Base-by-base conservation (phyloP, 2,888 invertebrate genomes). In the Carterocephalus palaemon region DNA sequence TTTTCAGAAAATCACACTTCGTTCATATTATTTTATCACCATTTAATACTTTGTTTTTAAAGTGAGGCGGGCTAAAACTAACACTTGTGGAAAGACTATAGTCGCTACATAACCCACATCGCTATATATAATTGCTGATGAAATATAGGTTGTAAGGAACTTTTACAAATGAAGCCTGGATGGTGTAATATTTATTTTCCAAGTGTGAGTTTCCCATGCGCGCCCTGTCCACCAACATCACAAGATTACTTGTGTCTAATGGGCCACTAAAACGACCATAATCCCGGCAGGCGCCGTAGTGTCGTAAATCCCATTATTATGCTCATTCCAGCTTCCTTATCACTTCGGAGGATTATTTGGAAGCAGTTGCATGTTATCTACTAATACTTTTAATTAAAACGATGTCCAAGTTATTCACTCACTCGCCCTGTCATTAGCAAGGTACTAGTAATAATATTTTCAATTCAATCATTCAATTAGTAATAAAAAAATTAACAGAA, bases 251-350 rank as follows among this genome's bases (percentile, higher is more conserved):
- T 49, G 43, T 51, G 56, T 54, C 55, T 56, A 59, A 59, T 56
- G 54, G 60, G 51, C 53, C 51, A 54, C 50, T 57, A 52, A 57
- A n/a, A 52, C 58, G 57, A 55, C 49, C 45, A 37, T 70, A 75
- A 75, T 70, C 73, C 60, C 60, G 33, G 12, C 49, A 65, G 75
- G 75, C 75, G 75, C 75, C 75, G 50, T 38, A 52, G 46, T 57
- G 59, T 59, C 64, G 36, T 48, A 46, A 64, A 70, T 69, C 67
- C 67, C 67, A 70, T 70, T 68, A 70, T 52, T 54, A 48, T 53
- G 48, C 49, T 53, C 49, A 56, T 50, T 48, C 51, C 33, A 29
- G 31, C 37, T 36, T 34, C 33, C 9, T 45, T 49, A 43, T 49
- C 48, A 45, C 47, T 41, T 41, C 20, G 16, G 23, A 59, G 63